These are phyloP conservation scores for Trichonephila inaurata DNA, from an alignment of 1,140 invertebrate species.

Conservation along the genomic window DNA sequence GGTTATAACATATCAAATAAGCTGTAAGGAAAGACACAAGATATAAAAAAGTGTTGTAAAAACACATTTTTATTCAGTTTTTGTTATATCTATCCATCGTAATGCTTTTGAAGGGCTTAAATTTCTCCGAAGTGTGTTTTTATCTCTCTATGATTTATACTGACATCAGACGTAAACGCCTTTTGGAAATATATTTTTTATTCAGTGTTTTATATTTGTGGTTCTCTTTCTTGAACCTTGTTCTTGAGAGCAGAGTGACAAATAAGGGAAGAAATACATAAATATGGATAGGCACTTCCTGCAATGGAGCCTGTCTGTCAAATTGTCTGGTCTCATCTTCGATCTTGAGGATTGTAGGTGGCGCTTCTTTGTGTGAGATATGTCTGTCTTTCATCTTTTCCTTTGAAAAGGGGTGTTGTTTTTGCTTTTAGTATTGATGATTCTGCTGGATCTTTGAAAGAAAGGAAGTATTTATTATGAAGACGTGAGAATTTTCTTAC, in stretches of 20 bases:
- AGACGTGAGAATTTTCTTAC: too few relatives aligned
- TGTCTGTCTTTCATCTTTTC: neutral
- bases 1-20: neutral
- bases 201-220: neutral
- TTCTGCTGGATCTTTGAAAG: neutral
- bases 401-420: neutral
- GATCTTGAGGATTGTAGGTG: neutral
- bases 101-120: neutral
- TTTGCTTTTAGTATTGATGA: neutral
- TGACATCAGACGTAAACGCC: neutral
- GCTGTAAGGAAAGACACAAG: neutral
- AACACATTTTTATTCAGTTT: neutral
- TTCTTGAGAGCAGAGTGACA: neutral
- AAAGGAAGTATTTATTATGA: neutral
- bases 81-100: neutral
- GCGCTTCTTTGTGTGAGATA: neutral
- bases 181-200: neutral
- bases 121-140: neutral
- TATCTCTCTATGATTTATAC: neutral
- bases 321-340: neutral
- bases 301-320: neutral
- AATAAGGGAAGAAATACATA: neutral
- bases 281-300: neutral
- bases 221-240: neutral
- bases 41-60: neutral